Evolutionary conservation across 37 sponge, comb jelly and placozoan species (phyloP).

Genomic region (Eunapius fragilis): DNA sequence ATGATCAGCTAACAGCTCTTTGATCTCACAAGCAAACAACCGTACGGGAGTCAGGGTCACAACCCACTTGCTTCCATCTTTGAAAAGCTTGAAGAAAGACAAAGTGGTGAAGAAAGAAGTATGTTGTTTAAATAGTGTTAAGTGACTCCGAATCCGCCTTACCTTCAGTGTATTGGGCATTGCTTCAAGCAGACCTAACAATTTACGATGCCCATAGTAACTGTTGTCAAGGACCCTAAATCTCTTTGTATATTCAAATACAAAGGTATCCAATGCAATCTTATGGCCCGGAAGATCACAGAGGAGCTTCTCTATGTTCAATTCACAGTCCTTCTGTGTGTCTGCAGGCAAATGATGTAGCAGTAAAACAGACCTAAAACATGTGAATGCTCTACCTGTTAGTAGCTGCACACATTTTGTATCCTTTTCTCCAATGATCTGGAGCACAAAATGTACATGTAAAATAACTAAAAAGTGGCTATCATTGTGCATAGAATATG

Average conservation of each 20-base stretch:
- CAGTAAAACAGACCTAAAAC: not conserved
- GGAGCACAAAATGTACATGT: not conserved
- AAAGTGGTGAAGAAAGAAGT: not conserved
- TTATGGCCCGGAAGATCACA: conserved; percentile 8
- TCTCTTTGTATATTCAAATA: conserved; percentile 37
- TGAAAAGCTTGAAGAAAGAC: not conserved
- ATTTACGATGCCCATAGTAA: conserved; percentile 57
- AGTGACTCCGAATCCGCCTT: not conserved
- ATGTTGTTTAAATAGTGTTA: not conserved
- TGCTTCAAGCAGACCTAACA: conserved; percentile 43
- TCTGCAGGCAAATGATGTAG: not conserved
- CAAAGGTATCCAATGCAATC: conserved; percentile 38
- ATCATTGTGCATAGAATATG: conserved; percentile 95
- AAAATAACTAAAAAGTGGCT: conserved; percentile 45
- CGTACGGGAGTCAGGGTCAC: conserved; percentile 26
- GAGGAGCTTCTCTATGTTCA: conserved; percentile 34
- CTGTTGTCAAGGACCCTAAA: conserved; percentile 20
- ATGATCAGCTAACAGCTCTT: conserved; percentile 30
- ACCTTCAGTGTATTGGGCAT: conserved; percentile 17
- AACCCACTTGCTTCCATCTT: conserved; percentile 28
- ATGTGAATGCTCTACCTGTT: not conserved
- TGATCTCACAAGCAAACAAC: conserved; percentile 53
- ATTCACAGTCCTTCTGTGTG: conserved; percentile 27
- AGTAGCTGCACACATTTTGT: conserved; percentile 1
- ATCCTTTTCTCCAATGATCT: conserved; percentile 21